These are phyloP conservation scores for Drosophila melanosoma DNA, from an alignment of 2,888 invertebrate genomes.

Conservation along the genomic window DNA sequence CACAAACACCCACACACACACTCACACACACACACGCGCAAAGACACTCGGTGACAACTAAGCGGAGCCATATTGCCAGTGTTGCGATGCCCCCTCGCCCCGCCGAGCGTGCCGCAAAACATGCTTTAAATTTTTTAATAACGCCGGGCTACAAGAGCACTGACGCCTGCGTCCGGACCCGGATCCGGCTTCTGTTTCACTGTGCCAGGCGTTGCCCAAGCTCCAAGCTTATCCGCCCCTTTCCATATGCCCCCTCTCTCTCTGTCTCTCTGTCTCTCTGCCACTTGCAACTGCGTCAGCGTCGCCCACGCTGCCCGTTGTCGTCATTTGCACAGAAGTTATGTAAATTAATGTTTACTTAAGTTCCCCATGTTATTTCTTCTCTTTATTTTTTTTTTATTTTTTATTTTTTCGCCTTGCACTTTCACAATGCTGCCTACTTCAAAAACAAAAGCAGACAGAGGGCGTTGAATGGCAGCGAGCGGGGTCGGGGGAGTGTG, in stretches of 20 bases:
- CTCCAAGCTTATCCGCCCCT: conserved; percentile 5
- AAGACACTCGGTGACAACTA: conserved; percentile 71
- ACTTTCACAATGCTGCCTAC: conserved; percentile 77
- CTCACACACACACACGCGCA: conserved; percentile 37
- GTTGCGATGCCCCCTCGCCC: conserved; percentile 29
- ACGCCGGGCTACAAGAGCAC: conserved; percentile 71
- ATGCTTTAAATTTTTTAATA: conserved; percentile 84
- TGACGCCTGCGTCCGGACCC: conserved; percentile 66
- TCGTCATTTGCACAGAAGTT: conserved; percentile 83
- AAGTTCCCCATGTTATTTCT: conserved; percentile 83
- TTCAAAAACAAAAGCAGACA: conserved; percentile 80
- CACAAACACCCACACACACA: conserved; percentile 64
- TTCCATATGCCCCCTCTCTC: background rate
- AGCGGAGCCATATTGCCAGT: conserved; percentile 73
- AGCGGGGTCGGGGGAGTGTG: background rate
- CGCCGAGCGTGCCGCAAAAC: conserved; percentile 77
- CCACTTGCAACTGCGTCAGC: conserved; percentile 23
- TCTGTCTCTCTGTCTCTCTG: background rate
- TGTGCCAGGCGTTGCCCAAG: conserved; percentile 43
- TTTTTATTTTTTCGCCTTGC: conserved; percentile 59
- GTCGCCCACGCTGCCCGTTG: conserved; percentile 52
- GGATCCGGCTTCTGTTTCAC: conserved; percentile 62
- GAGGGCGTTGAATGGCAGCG: conserved; percentile 13
- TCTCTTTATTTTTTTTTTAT: conserved; percentile 40
- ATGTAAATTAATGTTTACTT: conserved; percentile 85